phyloP scores from a whole-genome alignment of 2,113 vertebrate species.

The Corythornis cristatus region DNA sequence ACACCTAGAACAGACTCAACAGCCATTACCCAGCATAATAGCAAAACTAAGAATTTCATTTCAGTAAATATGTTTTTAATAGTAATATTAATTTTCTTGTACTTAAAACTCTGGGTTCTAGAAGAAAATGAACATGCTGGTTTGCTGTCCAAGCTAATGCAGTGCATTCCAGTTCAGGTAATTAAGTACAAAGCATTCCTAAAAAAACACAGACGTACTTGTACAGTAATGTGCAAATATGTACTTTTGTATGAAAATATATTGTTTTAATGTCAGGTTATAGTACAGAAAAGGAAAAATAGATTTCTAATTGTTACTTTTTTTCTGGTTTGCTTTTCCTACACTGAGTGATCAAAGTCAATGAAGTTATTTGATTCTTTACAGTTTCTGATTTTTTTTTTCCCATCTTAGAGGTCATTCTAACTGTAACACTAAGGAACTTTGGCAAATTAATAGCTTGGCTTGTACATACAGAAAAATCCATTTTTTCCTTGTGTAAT shows the following conservation, averaged over 20 bases:
- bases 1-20: background rate
- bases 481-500: background rate
- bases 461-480: background rate
- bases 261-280: background rate
- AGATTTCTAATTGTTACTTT: background rate
- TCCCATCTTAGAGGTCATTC: background rate
- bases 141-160: background rate
- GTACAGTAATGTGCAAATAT: background rate
- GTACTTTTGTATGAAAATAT: background rate
- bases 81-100: background rate
- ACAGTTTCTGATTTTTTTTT: background rate
- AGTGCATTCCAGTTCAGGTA: background rate
- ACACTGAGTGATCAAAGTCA: background rate
- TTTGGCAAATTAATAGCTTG: background rate
- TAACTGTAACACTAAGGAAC: background rate
- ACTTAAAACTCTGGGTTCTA: background rate
- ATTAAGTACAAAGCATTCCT: background rate
- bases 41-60: background rate
- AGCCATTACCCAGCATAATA: background rate
- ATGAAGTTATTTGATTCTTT: background rate
- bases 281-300: background rate
- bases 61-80: background rate
- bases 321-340: background rate
- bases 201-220: background rate
- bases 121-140: background rate